These are phyloP conservation scores for Amphiprion percula DNA, from an alignment of 2,113 vertebrate species.

Conservation along the genomic window DNA sequence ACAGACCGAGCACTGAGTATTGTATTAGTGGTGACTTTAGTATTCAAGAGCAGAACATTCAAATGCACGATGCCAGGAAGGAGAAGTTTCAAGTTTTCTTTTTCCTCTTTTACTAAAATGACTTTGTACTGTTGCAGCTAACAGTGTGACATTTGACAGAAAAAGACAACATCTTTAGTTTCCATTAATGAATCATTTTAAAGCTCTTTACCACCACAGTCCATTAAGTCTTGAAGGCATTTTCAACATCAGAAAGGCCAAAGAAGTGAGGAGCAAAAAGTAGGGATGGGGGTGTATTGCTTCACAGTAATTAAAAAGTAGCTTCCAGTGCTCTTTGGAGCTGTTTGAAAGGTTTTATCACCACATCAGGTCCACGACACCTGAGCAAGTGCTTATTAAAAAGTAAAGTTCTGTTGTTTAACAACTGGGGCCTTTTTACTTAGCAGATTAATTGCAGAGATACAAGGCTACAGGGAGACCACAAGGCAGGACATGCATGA, in stretches of 20 bases:
- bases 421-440: neutral
- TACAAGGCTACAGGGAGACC: neutral
- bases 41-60: neutral
- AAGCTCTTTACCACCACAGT: constrained; percentile 16
- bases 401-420: neutral
- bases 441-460: constrained; percentile 8
- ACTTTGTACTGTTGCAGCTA: neutral
- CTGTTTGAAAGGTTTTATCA: constrained; percentile 27
- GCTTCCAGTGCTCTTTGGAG: constrained; percentile 27
- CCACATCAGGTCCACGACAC: neutral
- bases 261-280: constrained; percentile 23
- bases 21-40: neutral
- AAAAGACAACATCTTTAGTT: constrained; percentile 13
- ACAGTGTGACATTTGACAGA: neutral
- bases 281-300: constrained; percentile 2
- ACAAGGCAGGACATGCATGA: neutral
- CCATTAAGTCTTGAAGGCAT: constrained; percentile 34
- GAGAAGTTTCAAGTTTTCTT: neutral
- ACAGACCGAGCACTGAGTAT: neutral
- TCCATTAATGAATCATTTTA: constrained; percentile 25
- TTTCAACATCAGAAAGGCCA: constrained; percentile 12
- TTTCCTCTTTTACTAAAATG: neutral
- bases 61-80: neutral
- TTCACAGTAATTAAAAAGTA: constrained; percentile 41
- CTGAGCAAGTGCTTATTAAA: constrained; percentile 21